Conservation (phyloP, 2,113 vertebrate species). For the Climacteris rufus region DNA sequence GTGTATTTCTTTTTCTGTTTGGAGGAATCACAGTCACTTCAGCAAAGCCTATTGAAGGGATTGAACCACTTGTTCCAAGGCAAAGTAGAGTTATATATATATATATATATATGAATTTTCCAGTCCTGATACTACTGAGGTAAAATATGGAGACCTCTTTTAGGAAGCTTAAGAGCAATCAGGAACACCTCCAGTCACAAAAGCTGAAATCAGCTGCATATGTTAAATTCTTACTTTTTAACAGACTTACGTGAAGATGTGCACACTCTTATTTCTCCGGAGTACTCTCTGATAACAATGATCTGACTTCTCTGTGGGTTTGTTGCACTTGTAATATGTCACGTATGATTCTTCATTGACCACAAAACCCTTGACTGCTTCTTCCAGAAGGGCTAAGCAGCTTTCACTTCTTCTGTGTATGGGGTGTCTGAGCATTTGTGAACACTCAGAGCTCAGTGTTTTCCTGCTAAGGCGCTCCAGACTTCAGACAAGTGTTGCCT, state of each 20-base stretch:
- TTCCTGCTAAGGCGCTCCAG: not conserved
- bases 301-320: not conserved
- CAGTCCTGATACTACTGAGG: not conserved
- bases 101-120: not conserved
- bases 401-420: not conserved
- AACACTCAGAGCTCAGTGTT: not conserved
- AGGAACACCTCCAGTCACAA: not conserved
- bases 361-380: rapidly evolving
- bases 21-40: not conserved
- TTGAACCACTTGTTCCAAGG: not conserved
- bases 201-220: not conserved
- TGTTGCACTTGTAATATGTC: rapidly evolving
- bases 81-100: not conserved
- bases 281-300: not conserved
- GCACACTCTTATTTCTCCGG: not conserved
- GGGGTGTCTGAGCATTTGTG: not conserved
- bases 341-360: not conserved
- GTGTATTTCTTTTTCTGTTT: not conserved
- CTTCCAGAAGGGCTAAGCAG: not conserved
- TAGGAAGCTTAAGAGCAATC: not conserved
- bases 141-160: not conserved
- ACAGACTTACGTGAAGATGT: not conserved
- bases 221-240: not conserved
- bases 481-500: not conserved
- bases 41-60: not conserved